Percentiles rank a stretch among this genome's conserved stretches.
Evolutionary conservation across 2,888 invertebrate genomes (phyloP).

Genomic region (Drosophila anceps): DNA sequence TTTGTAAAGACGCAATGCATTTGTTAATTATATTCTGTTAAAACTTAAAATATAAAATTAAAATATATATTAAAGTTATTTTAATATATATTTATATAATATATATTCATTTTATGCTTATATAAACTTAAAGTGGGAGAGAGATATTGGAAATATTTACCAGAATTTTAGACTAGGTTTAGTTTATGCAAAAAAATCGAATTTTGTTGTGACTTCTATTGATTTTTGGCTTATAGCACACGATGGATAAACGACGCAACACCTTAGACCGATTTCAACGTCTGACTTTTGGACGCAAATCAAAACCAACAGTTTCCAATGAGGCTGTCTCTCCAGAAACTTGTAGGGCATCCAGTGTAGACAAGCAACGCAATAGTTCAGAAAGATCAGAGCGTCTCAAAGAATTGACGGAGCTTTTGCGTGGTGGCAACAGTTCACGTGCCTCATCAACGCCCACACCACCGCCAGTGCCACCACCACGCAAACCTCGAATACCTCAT

Average conservation of each 20-base stretch:
- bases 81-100: neutral
- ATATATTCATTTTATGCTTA: neutral
- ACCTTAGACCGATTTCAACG: conserved; percentile 94
- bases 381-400: conserved; percentile 90
- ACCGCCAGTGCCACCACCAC: conserved; percentile 86
- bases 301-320: conserved; percentile 67
- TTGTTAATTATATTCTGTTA: neutral
- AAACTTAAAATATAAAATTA: neutral
- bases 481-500: conserved; percentile 83
- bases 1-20: neutral
- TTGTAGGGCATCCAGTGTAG: conserved; percentile 43
- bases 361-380: conserved; percentile 83
- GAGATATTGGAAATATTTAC: neutral
- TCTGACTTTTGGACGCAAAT: conserved; percentile 89
- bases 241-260: conserved; percentile 86
- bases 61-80: neutral
- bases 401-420: conserved; percentile 92
- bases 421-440: conserved; percentile 86
- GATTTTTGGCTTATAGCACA: conserved; percentile 68
- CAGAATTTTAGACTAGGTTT: neutral
- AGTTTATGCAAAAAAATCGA: neutral
- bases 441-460: conserved; percentile 87
- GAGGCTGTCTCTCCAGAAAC: conserved; percentile 36
- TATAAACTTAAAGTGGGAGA: neutral
- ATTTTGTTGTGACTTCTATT: conserved; percentile 17